phyloP scores from a whole-genome alignment of 1,140 invertebrate genomes.

The Camponotus floridanus region DNA sequence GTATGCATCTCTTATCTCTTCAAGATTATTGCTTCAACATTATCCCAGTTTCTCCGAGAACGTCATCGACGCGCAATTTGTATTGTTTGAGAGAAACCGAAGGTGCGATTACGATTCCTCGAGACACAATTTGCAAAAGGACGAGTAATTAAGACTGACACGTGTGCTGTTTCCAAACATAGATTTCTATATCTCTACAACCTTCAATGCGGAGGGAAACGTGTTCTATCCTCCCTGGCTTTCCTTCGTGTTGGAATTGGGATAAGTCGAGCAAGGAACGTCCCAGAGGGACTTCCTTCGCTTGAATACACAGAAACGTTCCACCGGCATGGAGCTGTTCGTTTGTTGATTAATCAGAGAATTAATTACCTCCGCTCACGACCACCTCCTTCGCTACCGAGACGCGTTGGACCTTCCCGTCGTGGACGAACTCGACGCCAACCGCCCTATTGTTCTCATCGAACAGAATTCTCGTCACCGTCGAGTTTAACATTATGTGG shows the following conservation, averaged over 20 bases:
- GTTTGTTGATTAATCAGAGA: conserved; percentile 86
- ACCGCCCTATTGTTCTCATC: conserved; percentile 90
- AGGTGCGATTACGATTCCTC: neutral
- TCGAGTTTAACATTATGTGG: conserved; percentile 92
- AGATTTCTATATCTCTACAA: neutral
- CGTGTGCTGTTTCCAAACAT: conserved; percentile 25
- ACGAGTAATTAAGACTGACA: conserved; percentile 35
- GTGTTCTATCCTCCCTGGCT: neutral
- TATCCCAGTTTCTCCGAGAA: neutral
- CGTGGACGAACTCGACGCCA: conserved; percentile 89
- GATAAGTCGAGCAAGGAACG: neutral
- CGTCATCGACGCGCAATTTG: conserved; percentile 1
- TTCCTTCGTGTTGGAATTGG: neutral
- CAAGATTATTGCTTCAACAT: neutral
- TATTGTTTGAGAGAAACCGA: conserved; percentile 38
- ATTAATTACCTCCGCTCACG: conserved; percentile 87
- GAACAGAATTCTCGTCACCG: conserved; percentile 91
- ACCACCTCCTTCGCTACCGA: conserved; percentile 88
- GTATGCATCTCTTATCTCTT: neutral
- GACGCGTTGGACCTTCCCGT: conserved; percentile 83
- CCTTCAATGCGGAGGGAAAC: conserved; percentile 13
- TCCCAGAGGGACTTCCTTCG: neutral
- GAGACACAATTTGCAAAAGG: conserved; percentile 27
- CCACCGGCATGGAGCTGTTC: neutral
- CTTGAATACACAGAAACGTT: neutral